Evolutionary conservation across 2,888 invertebrate species (phyloP), one percentile per base, ranked within the genome.

Genomic region (Heliconius ismenius): DNA sequence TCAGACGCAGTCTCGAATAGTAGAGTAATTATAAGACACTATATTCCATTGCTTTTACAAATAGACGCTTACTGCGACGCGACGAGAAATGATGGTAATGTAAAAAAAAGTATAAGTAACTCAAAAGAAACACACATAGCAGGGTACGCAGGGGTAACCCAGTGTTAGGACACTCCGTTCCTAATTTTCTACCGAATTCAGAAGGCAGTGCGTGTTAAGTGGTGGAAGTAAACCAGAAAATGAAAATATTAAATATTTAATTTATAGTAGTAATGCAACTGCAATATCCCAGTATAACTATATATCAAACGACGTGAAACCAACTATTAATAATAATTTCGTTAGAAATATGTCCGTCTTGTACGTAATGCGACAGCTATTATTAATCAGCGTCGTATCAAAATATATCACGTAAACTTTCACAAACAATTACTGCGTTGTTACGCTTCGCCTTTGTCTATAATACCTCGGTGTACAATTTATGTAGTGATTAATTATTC

Each of bases 321-420:
- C 4, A 18, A 74, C 64, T 74, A 65, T 64, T 64, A 74, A 64
- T 74, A 74, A 64, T 54, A 65, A 64, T 49, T 32, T 39, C 68
- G 60, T 43, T 43, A 60, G 68, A 60, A 60, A 65, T 65, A 68
- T 65, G 76, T 76, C 36, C 28, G 74, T 76, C 54, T 54, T 54
- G 60, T 58, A 67, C 73, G 68, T 76, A 68, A 78, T 78, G 78
- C 28, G 78, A 76, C 76, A 76, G 63, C 32, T n/a, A 36, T 78
- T 78, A 78, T 78, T 76, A 78, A 78, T 76, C 68, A 73, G 73
- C 68, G 62, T 68, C 64, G 64, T 54, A 65, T 72, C 60, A 60
- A 68, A 75, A 68, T 68, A 68, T 24, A 67, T 60, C 54, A 62
- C 43, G 28, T 43, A 43, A 60, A 75, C 64, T 73, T 49, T 73